Percentiles rank a stretch among this genome's conserved stretches.
phyloP scores from a whole-genome alignment of 2,113 vertebrate genomes.

The Epinephelus cyanopodus region DNA sequence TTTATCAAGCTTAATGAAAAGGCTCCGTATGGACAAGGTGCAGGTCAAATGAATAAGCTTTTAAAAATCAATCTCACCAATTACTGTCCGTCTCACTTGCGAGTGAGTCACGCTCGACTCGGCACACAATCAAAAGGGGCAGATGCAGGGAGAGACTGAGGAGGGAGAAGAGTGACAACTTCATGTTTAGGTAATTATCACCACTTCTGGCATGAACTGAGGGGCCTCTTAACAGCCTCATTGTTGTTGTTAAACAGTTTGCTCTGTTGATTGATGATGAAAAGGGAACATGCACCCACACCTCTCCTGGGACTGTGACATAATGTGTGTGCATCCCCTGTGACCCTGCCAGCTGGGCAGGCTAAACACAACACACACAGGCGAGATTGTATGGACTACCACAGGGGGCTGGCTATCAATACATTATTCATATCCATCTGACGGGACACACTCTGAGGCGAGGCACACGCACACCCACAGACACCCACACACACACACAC shows the following conservation, averaged over 20 bases:
- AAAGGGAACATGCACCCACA: slow-evolving; percentile 80
- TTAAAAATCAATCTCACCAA: slow-evolving; percentile 79
- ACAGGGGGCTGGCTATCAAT: slow-evolving; percentile 72
- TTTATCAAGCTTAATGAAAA: slow-evolving; percentile 71
- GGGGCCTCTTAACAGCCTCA: slow-evolving; percentile 76
- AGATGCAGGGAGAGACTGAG: slow-evolving; percentile 57
- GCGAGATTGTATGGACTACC: slow-evolving; percentile 60
- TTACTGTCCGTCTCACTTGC: slow-evolving; percentile 69
- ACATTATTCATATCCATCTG: slow-evolving; percentile 82
- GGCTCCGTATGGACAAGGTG: slow-evolving; percentile 57
- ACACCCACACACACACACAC: slow-evolving; percentile 41
- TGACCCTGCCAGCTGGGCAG: slow-evolving; percentile 81
- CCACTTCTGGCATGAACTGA: slow-evolving; percentile 77
- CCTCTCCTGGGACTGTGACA: slow-evolving; percentile 77
- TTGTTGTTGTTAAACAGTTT: slow-evolving; percentile 85
- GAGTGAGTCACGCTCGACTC: slow-evolving; percentile 74
- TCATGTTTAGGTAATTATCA: slow-evolving; percentile 86
- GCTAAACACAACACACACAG: slow-evolving; percentile 75
- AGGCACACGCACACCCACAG: slow-evolving; percentile 27
- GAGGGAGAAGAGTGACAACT: slow-evolving; percentile 77
- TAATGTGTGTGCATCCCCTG: slow-evolving; percentile 79
- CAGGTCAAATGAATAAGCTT: slow-evolving; percentile 72
- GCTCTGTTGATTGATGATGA: slow-evolving; percentile 82
- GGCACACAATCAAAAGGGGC: slow-evolving; percentile 67
- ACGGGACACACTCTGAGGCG: slow-evolving; percentile 59